Evolutionary conservation across 2,797 vertebrate genomes (phyloP), one percentile per base, ranked within the genome.

Genomic region (Manis pentadactyla): DNA sequence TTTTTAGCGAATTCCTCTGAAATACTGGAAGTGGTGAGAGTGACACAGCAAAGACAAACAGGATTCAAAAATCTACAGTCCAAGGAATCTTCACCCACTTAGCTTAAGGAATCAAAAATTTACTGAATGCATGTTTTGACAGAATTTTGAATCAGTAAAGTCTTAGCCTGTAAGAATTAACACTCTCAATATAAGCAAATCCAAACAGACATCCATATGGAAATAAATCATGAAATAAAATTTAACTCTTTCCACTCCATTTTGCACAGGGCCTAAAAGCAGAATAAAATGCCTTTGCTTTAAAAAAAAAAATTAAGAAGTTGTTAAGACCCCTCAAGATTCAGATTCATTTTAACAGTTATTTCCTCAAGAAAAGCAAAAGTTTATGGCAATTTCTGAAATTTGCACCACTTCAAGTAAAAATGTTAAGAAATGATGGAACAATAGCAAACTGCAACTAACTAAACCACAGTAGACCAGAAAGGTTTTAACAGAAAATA

Each of bases 111-210:
- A 96, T 96, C 92, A 97, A 96, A 97, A 97, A 87, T 92, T 92
- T 95, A 96, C 93, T 97, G 90, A 98, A 95, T 96, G 69, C 93
- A 93, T 96, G 96, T 96, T 97, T 95, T 95, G 59, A 90, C 1
- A 78, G 14, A 92, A 96, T 78, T 95, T n/a, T 82, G 10, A 93
- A 87, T 82, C 68, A 84, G 53, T 90, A 85, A 92, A 95, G 93
- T 87, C 27, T 92, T 17, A 90, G 68, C 27, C 51, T 31, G 86
- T 85, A 90, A 94, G 34, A 90, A 96, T 55, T 75, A 95, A 93
- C 39, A 92, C 39, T 96, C 49, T 59, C 49, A 97, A 29, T 74
- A 66, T 3, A 90, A 95, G 61, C 37, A 92, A 95, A 87, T 95
- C 23, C 59, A 95, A 97, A 94, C 29, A 84, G 39, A 53, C 13